Percentiles rank a stretch among this genome's conserved stretches.
Evolutionary conservation across 2,113 vertebrate species (phyloP).

Genomic region (Marmota flaviventris): DNA sequence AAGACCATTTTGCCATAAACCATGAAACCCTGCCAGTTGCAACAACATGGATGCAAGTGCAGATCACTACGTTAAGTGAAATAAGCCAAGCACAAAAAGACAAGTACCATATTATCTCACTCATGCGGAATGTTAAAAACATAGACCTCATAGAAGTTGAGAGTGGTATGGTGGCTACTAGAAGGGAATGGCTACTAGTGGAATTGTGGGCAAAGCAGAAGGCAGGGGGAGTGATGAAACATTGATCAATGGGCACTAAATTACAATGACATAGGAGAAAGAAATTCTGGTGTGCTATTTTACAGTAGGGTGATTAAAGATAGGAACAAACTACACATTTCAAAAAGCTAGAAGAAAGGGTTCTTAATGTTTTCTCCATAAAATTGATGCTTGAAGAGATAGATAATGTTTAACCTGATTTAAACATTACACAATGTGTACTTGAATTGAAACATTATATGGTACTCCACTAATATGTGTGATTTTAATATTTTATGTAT

Average conservation of each 20-base stretch:
- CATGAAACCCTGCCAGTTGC: background rate
- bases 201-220: background rate
- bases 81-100: background rate
- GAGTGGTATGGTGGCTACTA: background rate
- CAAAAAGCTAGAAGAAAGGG: background rate
- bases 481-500: background rate
- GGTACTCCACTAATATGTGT: background rate
- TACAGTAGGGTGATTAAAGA: background rate
- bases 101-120: background rate
- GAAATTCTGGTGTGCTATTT: background rate
- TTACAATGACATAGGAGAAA: background rate
- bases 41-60: background rate
- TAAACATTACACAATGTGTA: background rate
- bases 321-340: background rate
- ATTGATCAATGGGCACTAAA: background rate
- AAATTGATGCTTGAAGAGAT: background rate
- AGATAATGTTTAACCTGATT: background rate
- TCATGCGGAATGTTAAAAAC: background rate
- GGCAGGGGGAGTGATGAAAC: background rate
- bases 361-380: background rate
- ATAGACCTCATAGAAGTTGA: background rate
- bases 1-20: background rate
- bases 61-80: background rate
- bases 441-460: background rate
- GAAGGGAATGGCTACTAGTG: background rate